These are phyloP conservation scores for Lasioglossum malachurum DNA, from an alignment of 2,888 invertebrate species.

Conservation along the genomic window DNA sequence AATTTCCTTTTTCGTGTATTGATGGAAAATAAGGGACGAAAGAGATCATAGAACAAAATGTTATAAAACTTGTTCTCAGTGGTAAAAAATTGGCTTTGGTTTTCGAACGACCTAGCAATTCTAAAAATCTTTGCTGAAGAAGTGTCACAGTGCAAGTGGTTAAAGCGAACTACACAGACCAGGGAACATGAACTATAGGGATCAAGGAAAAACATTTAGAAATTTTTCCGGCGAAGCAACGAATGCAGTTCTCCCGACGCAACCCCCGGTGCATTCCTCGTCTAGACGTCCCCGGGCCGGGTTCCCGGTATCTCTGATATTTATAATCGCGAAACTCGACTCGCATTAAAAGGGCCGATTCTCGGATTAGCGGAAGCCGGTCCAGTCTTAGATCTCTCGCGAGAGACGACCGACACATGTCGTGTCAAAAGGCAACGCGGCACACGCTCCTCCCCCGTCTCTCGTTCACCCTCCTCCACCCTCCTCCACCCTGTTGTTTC, in stretches of 20 bases:
- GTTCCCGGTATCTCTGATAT: constrained; percentile 84
- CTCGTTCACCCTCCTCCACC: not conserved
- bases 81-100: too few relatives aligned
- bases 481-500: not conserved
- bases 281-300: constrained; percentile 78
- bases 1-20: too few relatives aligned
- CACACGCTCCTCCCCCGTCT: constrained; percentile 36
- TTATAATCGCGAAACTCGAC: constrained; percentile 84
- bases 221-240: constrained; percentile 41
- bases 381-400: constrained; percentile 83
- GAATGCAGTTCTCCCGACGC: constrained; percentile 29
- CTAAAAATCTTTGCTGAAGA: too few relatives aligned
- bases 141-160: too few relatives aligned
- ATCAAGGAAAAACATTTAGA: not conserved
- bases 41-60: too few relatives aligned
- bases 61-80: too few relatives aligned
- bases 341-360: constrained; percentile 85
- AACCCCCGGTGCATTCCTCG: constrained; percentile 72
- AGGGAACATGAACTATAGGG: too few relatives aligned
- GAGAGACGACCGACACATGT: constrained; percentile 84
- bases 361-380: constrained; percentile 85
- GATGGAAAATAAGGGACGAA: too few relatives aligned
- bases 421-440: constrained; percentile 79
- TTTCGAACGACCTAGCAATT: too few relatives aligned
- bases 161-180: too few relatives aligned